Evolutionary conservation across 1,140 invertebrate genomes (phyloP).

Genomic region (Penaeus vannamei): DNA sequence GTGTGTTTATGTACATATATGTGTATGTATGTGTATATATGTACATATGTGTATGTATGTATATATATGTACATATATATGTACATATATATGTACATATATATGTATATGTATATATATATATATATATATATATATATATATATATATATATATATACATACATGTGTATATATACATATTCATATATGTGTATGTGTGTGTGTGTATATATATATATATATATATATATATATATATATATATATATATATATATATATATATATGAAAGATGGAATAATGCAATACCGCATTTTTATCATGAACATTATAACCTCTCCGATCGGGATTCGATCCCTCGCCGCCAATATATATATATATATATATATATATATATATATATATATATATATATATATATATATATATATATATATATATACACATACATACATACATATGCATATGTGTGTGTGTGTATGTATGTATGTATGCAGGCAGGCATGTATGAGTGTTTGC

Average conservation of each 20-base stretch:
- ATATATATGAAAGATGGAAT: no score
- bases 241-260: neutral
- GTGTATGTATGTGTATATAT: neutral
- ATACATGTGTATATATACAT: neutral
- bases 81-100: conserved; percentile 35
- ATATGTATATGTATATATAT: conserved; percentile 18
- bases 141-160: neutral
- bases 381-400: neutral
- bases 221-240: neutral
- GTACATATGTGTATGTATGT: neutral
- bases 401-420: no score
- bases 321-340: no score
- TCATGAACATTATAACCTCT: no score
- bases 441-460: no score
- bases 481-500: no score
- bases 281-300: no score
- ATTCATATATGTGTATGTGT: neutral
- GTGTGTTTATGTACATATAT: neutral
- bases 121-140: neutral
- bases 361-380: neutral
- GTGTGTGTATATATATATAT: neutral
- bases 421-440: no score
- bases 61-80: neutral
- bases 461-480: no score
- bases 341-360: neutral